These are phyloP conservation scores for Drosophila mettleri DNA, from an alignment of 2,888 invertebrate species.

Conservation along the genomic window DNA sequence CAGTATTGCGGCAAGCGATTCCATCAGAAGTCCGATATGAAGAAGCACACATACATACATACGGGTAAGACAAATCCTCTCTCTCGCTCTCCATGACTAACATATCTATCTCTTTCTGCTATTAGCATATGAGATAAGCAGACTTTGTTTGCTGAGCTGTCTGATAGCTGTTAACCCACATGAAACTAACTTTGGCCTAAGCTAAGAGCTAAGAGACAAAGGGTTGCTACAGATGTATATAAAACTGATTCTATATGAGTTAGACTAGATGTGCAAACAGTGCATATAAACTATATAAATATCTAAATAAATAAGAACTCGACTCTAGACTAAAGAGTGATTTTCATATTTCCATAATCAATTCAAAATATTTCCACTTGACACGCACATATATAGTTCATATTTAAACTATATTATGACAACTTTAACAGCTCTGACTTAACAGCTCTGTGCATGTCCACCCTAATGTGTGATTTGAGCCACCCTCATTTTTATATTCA, in stretches of 20 bases:
- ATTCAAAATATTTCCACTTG: neutral
- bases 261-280: neutral
- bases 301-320: neutral
- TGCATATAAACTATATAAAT: neutral
- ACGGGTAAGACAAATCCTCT: conserved; percentile 89
- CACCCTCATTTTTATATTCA: conserved; percentile 32
- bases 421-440: conserved; percentile 4
- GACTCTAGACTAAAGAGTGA: too few relatives aligned
- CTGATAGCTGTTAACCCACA: conserved; percentile 61
- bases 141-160: conserved; percentile 24
- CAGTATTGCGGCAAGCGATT: conserved; percentile 91
- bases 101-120: neutral
- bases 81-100: neutral
- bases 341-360: too few relatives aligned
- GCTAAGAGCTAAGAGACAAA: conserved; percentile 5
- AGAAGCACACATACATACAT: conserved; percentile 99
- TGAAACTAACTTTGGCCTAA: conserved; percentile 25
- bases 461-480: conserved; percentile 55
- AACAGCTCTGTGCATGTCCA: conserved; percentile 15
- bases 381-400: too few relatives aligned
- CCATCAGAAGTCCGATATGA: conserved; percentile 92
- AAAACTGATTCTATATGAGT: neutral
- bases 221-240: too few relatives aligned
- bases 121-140: conserved; percentile 46
- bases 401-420: neutral